Conservation (phyloP, 2,797 vertebrate species). For the Xenops minutus region DNA sequence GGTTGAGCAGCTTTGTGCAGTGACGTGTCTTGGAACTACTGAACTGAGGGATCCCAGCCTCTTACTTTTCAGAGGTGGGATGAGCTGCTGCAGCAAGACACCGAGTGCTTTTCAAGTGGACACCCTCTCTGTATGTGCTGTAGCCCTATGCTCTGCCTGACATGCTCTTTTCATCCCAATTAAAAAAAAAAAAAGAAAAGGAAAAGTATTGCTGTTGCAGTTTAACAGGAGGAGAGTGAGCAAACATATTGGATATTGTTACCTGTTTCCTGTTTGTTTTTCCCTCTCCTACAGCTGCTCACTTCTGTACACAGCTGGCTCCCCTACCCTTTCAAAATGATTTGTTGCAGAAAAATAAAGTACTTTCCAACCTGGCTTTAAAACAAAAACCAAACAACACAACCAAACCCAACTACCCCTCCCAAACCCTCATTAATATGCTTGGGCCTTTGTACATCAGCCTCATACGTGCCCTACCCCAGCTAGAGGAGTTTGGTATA, state of each 20-base stretch:
- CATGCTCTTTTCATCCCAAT: neutral
- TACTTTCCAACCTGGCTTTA: constrained; percentile 3
- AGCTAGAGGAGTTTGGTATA: neutral
- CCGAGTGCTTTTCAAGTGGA: accelerated
- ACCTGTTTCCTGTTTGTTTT: constrained; percentile 58
- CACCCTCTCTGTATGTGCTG: accelerated
- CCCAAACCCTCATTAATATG: neutral
- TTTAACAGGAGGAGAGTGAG: neutral
- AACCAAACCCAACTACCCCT: neutral
- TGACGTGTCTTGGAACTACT: accelerated
- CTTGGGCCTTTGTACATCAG: neutral
- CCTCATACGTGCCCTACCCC: neutral
- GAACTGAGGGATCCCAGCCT: neutral
- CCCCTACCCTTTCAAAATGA: constrained; percentile 15
- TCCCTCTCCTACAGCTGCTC: constrained; percentile 33
- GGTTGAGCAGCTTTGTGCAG: neutral
- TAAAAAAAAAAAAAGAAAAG: neutral
- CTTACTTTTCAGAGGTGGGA: accelerated
- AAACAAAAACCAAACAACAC: neutral
- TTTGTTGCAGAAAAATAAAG: constrained; percentile 21
- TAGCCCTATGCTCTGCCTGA: neutral
- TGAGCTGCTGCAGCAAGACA: neutral
- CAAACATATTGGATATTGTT: constrained; percentile 47
- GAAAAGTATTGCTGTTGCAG: neutral
- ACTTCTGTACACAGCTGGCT: constrained; percentile 60